Evolutionary conservation across 2,888 invertebrate species (phyloP).

Genomic region (Melanophora roralis): DNA sequence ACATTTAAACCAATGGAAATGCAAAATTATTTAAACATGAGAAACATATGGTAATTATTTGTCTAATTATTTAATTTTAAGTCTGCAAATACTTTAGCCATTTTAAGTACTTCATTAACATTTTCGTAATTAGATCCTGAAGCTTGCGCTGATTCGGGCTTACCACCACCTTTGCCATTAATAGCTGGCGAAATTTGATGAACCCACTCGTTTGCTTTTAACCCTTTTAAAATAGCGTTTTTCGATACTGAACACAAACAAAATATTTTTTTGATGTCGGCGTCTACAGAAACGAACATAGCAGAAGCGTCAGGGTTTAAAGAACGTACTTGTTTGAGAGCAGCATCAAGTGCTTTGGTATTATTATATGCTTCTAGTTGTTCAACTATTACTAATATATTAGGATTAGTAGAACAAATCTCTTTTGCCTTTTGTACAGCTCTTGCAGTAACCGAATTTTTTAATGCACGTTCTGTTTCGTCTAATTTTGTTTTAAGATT

Average conservation of each 20-base stretch:
- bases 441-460: conserved; percentile 85
- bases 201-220: conserved; percentile 98
- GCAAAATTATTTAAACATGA: too few relatives aligned
- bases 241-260: conserved; percentile 93
- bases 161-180: conserved; percentile 98
- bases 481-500: conserved; percentile 92
- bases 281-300: conserved; percentile 95
- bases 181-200: conserved; percentile 85
- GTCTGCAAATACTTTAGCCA: conserved; percentile 89
- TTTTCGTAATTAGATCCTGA: conserved; percentile 88
- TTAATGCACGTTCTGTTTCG: conserved; percentile 91
- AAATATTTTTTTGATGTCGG: conserved; percentile 91
- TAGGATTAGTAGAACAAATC: conserved; percentile 83
- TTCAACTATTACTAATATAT: conserved; percentile 85
- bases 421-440: conserved; percentile 91
- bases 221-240: conserved; percentile 82
- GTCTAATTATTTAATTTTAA: conserved; percentile 78
- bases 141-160: conserved; percentile 96
- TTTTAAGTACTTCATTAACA: conserved; percentile 85
- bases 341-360: conserved; percentile 96
- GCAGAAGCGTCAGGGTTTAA: conserved; percentile 91
- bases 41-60: too few relatives aligned
- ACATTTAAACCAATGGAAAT: too few relatives aligned
- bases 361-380: conserved; percentile 93
- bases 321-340: conserved; percentile 91